phyloP scores from a whole-genome alignment of 1,140 invertebrate species.

The Bombus vancouverensis region DNA sequence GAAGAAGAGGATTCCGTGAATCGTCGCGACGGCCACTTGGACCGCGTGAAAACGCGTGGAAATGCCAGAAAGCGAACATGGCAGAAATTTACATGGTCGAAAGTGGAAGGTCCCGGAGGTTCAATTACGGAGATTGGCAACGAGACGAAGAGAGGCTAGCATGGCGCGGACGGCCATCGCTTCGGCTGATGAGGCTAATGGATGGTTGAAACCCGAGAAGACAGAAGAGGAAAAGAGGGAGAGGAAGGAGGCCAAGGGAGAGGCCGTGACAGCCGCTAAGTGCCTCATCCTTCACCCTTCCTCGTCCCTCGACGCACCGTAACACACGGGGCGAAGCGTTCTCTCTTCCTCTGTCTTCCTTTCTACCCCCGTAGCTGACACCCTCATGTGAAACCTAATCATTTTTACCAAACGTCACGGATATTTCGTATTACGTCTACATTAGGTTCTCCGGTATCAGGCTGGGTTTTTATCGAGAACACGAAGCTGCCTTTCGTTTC shows the following conservation, averaged over 20 bases:
- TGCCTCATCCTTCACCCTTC: slow-evolving; percentile 73
- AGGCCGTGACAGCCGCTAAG: slow-evolving; percentile 80
- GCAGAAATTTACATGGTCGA: slow-evolving; percentile 61
- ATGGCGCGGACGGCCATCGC: slow-evolving; percentile 77
- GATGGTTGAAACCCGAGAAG: slow-evolving; percentile 80
- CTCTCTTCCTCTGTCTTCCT: slow-evolving; percentile 14
- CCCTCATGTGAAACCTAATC: slow-evolving; percentile 79
- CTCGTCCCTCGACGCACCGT: slow-evolving; percentile 18
- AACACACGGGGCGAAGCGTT: background rate
- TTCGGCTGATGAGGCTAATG: slow-evolving; percentile 82
- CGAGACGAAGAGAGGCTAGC: slow-evolving; percentile 50
- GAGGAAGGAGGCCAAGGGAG: slow-evolving; percentile 74
- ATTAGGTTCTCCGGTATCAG: slow-evolving; percentile 69
- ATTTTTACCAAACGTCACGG: slow-evolving; percentile 72
- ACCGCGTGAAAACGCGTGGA: background rate
- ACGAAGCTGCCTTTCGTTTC: slow-evolving; percentile 57
- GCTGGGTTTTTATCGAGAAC: slow-evolving; percentile 65
- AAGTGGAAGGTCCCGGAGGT: slow-evolving; percentile 64
- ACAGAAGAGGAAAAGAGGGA: slow-evolving; percentile 68
- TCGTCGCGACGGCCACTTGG: slow-evolving; percentile 3
- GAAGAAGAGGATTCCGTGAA: background rate
- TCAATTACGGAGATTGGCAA: slow-evolving; percentile 79
- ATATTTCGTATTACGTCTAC: slow-evolving; percentile 75
- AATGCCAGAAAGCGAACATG: slow-evolving; percentile 19
- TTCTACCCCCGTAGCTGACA: slow-evolving; percentile 51